Conservation (phyloP, 1,140 invertebrate genomes). For the Danaus plexippus region DNA sequence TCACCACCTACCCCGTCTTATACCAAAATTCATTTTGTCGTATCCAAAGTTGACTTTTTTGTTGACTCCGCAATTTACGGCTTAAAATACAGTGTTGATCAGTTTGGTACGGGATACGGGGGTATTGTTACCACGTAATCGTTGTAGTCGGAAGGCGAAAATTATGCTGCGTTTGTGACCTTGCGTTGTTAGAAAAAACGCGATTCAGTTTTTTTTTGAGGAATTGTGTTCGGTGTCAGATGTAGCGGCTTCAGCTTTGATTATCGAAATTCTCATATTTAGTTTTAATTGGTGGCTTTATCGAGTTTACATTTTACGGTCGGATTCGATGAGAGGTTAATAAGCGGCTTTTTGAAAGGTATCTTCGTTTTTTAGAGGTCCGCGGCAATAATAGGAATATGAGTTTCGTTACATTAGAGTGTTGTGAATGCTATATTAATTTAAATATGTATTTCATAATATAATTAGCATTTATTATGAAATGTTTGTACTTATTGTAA, state of each 20-base stretch:
- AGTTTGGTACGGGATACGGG: constrained; percentile 22
- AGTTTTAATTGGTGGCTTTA: constrained; percentile 72
- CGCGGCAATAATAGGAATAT: constrained; percentile 32
- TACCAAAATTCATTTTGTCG: constrained; percentile 30
- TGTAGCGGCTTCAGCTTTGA: constrained; percentile 68
- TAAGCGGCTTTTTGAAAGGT: constrained; percentile 70
- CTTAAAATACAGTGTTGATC: constrained; percentile 31
- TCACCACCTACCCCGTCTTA: constrained; percentile 58
- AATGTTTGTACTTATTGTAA: neutral
- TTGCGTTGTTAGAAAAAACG: constrained; percentile 59
- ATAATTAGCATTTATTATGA: constrained; percentile 27
- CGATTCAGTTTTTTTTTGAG: constrained; percentile 58
- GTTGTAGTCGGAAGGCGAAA: constrained; percentile 59
- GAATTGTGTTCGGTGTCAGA: constrained; percentile 63
- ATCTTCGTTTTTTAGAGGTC: constrained; percentile 65
- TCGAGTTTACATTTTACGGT: constrained; percentile 72
- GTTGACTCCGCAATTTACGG: constrained; percentile 33
- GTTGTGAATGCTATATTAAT: constrained; percentile 31
- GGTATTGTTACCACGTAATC: constrained; percentile 26
- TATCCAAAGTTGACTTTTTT: constrained; percentile 25
- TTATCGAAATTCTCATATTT: constrained; percentile 70
- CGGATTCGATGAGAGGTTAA: constrained; percentile 70
- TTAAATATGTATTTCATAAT: constrained; percentile 31
- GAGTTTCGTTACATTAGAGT: constrained; percentile 23
- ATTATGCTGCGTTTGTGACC: constrained; percentile 60